Evolutionary conservation across 2,113 vertebrate species (phyloP).

Genomic region (Rostratula benghalensis): DNA sequence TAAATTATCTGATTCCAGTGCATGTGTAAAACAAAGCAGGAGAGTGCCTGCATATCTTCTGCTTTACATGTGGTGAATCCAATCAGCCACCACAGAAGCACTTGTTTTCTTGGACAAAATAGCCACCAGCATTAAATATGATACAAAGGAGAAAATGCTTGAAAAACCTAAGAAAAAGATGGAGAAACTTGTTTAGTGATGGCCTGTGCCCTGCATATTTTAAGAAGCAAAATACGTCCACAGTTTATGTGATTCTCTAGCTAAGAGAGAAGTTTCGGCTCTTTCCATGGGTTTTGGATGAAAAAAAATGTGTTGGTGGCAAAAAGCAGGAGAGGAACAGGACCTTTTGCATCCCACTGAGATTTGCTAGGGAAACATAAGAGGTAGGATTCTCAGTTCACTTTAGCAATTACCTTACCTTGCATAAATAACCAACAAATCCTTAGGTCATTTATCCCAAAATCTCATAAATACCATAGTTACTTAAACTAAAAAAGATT

Average conservation of each 20-base stretch:
- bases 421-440: neutral
- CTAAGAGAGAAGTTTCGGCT: neutral
- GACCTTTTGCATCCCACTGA: neutral
- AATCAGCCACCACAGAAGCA: neutral
- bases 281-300: neutral
- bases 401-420: neutral
- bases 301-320: neutral
- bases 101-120: slow-evolving; percentile 39
- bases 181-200: neutral
- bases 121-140: neutral
- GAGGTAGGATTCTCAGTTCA: neutral
- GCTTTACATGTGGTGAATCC: neutral
- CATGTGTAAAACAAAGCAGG: neutral
- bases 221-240: neutral
- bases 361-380: neutral
- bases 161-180: neutral
- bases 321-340: neutral
- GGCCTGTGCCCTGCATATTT: neutral
- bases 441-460: neutral
- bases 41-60: neutral
- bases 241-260: neutral
- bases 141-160: neutral
- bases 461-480: neutral
- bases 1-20: neutral
- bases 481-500: neutral